A percentile compares a stretch with the other conserved stretches of the same genome.
Conservation (phyloP, 2,888 invertebrate genomes). For the Ypsolopha sequella region DNA sequence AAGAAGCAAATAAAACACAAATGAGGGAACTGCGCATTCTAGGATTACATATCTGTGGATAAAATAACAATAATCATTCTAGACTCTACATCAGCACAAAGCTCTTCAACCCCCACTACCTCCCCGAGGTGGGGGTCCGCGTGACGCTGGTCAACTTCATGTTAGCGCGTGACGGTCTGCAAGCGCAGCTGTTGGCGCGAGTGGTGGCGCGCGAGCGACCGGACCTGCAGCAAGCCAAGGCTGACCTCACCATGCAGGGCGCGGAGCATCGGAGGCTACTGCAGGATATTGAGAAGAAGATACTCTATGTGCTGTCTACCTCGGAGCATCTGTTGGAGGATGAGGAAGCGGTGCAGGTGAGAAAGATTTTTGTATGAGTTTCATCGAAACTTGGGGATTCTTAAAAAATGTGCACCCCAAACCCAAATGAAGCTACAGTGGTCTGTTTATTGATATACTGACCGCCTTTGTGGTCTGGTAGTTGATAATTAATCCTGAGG, state of each 20-base stretch:
- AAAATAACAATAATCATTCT: constrained; percentile 5
- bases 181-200: constrained; percentile 90
- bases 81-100: constrained; percentile 95
- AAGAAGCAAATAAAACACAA: too few relatives aligned
- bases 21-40: too few relatives aligned
- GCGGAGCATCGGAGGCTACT: constrained; percentile 86
- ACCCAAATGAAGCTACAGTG: too few relatives aligned
- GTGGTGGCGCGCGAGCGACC: constrained; percentile 94
- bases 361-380: constrained; percentile 4
- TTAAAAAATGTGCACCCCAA: too few relatives aligned
- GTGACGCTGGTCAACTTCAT: constrained; percentile 93
- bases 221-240: constrained; percentile 91
- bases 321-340: constrained; percentile 80
- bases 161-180: constrained; percentile 89
- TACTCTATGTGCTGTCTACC: constrained; percentile 73
- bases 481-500: too few relatives aligned
- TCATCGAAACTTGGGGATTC: too few relatives aligned
- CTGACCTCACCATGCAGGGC: constrained; percentile 81
- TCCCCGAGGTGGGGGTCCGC: constrained; percentile 94
- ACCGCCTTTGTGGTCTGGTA: too few relatives aligned
- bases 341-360: constrained; percentile 85
- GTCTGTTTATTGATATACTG: too few relatives aligned
- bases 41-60: too few relatives aligned
- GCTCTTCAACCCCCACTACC: constrained; percentile 91
- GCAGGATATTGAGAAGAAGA: constrained; percentile 93